These are phyloP conservation scores for Augiades crinisus DNA, from an alignment of 2,888 invertebrate genomes.

Conservation along the genomic window DNA sequence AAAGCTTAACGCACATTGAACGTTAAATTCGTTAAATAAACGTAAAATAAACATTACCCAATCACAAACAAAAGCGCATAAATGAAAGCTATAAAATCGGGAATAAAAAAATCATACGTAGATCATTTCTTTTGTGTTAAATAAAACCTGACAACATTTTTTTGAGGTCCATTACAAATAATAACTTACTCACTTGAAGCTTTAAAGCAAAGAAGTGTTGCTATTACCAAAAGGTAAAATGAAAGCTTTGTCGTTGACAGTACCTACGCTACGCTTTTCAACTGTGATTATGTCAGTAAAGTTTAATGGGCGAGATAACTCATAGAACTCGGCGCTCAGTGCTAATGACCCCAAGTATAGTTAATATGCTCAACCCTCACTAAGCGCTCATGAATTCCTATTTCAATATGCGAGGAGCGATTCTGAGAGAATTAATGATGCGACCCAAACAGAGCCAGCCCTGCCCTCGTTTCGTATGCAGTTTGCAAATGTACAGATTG, in stretches of 20 bases:
- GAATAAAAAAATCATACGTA: too few relatives aligned
- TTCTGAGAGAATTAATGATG: constrained; percentile 40
- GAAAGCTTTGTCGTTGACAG: background rate
- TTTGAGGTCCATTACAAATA: too few relatives aligned
- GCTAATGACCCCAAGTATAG: constrained; percentile 18
- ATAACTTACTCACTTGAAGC: constrained; percentile 11
- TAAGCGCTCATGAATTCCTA: constrained; percentile 24
- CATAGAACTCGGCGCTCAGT: background rate
- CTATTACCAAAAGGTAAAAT: constrained; percentile 3
- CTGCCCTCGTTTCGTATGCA: constrained; percentile 38
- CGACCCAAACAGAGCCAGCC: constrained; percentile 27
- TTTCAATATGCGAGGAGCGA: constrained; percentile 32
- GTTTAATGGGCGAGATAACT: constrained; percentile 18
- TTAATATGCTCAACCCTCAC: constrained; percentile 13
- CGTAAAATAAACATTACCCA: too few relatives aligned
- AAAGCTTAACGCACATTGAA: too few relatives aligned
- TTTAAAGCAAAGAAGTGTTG: constrained; percentile 9
- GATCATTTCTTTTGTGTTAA: too few relatives aligned
- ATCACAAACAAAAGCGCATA: too few relatives aligned
- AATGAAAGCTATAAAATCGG: too few relatives aligned
- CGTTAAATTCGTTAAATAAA: too few relatives aligned
- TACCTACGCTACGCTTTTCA: background rate
- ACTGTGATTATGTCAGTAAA: constrained; percentile 9
- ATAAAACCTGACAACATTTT: too few relatives aligned
- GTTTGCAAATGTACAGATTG: constrained; percentile 31